Evolutionary conservation across 2,797 vertebrate species (phyloP).

Genomic region (Aldrovandia affinis): DNA sequence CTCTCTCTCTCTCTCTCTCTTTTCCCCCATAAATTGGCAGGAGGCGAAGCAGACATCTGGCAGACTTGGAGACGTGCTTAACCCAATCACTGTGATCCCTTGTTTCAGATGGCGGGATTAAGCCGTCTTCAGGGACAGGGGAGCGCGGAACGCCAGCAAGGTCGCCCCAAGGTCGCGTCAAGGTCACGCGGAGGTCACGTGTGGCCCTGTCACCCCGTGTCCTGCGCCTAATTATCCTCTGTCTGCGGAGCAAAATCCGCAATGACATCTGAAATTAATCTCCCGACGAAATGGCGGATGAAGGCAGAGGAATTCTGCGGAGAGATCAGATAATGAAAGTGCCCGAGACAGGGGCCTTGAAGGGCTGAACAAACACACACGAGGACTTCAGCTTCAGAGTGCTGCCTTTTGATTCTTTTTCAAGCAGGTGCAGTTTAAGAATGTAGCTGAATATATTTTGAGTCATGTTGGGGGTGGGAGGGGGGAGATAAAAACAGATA

Average conservation of each 20-base stretch:
- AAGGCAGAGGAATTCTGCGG: not conserved
- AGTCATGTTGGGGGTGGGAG: too few species aligned
- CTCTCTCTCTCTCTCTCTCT: too few species aligned
- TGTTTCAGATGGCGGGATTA: conserved; percentile 21
- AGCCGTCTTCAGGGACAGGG: not conserved
- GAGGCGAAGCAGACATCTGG: conserved; percentile 12
- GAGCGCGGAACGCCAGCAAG: not conserved
- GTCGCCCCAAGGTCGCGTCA: conserved; percentile 1
- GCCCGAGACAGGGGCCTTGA: not conserved
- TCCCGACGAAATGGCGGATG: conserved; percentile 9
- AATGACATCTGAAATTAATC: conserved; percentile 24
- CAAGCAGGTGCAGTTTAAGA: not conserved
- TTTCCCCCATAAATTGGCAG: conserved; percentile 13
- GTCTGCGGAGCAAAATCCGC: not conserved
- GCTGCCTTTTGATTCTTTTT: not conserved
- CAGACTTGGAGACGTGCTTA: conserved; percentile 13
- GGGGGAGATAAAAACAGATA: too few species aligned
- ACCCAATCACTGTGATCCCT: conserved; percentile 5
- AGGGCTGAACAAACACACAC: not conserved
- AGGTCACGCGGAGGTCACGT: conserved; percentile 9
- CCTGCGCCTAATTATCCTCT: not conserved
- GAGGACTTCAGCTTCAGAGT: not conserved
- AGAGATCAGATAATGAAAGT: not conserved
- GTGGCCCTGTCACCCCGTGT: conserved; percentile 17
- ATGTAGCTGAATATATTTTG: too few species aligned